Base-by-base conservation (phyloP, 1,140 invertebrate genomes). In the Drosophila nigrodunni region DNA sequence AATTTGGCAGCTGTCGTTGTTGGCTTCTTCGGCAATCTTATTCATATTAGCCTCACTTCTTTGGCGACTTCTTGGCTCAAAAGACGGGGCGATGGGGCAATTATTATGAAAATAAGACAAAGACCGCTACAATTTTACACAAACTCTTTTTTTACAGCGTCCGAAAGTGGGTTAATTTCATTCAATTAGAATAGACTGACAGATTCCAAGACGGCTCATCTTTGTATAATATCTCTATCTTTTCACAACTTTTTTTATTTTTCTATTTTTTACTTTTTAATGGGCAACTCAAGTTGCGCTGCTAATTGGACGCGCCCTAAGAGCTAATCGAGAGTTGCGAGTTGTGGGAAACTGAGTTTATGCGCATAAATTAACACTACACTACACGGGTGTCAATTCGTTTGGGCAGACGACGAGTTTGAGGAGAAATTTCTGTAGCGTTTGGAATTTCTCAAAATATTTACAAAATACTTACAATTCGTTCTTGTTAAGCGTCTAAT, bases 151-250 rank as follows among this genome's bases (percentile, higher is more conserved):
- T 77, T 68, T 80, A 74, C 68, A 67, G 30, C 57, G 66, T 57
- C 64, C 54, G 71, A 78, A 89, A 81, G 65, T 89, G 62, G 85
- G 85, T 89, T 89, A 89, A 89, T 89, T 76, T 75, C 77, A 89
- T 89, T 89, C 85, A 89, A 89, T 89, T 89, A 89, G 85, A 89
- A 89, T 85, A 81, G 69, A 71, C 69, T 58, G 78, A 64, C 69
- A 61, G 78, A 68, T 10, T n/a, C 21, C 15, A 57, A 47, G 39
- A 21, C 46, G 47, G 43, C 35, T 18, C 35, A 35, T 58, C 49
- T 50, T 35, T 41, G 25, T 37, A 10, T 37, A 13, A 37, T 52
- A 37, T 62, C 49, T 80, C 21, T 41, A 35, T 67, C 39, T 69
- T 69, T 85, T 74, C 11, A 5, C 25, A 25, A 4, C 30, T 54